Evolutionary conservation across 92 coral and sea anemone species (phyloP).

Genomic region (Palythoa caribaeorum): DNA sequence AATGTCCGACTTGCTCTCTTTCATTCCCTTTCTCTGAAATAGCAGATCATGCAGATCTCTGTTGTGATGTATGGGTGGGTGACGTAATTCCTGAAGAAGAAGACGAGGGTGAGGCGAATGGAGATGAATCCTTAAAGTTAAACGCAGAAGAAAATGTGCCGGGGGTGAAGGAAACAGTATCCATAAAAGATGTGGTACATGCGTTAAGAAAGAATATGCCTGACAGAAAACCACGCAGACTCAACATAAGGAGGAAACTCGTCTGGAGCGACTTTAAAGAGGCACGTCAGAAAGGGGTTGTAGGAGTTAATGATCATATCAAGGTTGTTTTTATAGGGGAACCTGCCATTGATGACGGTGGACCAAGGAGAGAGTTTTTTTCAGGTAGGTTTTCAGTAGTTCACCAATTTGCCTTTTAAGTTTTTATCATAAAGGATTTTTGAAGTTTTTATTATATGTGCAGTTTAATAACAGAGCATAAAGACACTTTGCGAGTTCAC

Average conservation of each 20-base stretch:
- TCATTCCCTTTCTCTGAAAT: too few relatives aligned
- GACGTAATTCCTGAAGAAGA: too few relatives aligned
- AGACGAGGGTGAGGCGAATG: background rate
- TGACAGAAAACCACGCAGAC: background rate
- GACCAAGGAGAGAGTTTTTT: slow-evolving; percentile 48
- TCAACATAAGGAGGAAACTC: background rate
- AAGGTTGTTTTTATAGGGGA: slow-evolving; percentile 45
- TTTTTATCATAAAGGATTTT: background rate
- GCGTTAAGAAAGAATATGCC: background rate
- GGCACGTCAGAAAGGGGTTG: background rate
- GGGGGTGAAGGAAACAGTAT: background rate
- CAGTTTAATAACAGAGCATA: background rate
- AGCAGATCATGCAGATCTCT: too few relatives aligned
- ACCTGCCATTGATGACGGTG: slow-evolving; percentile 48
- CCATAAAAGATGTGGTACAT: background rate
- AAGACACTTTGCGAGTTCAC: background rate
- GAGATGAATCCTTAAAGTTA: too few relatives aligned
- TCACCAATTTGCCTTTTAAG: background rate
- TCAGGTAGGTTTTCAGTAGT: slow-evolving; percentile 30
- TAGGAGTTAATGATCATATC: slow-evolving; percentile 10
- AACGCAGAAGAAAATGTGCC: too few relatives aligned
- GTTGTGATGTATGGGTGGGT: too few relatives aligned
- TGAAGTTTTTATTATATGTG: background rate
- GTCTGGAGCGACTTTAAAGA: background rate
- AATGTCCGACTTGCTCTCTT: too few relatives aligned